A percentile compares a stretch with the other conserved stretches of the same genome.
phyloP scores from a whole-genome alignment of 2,113 vertebrate species.

The Thunnus maccoyii region DNA sequence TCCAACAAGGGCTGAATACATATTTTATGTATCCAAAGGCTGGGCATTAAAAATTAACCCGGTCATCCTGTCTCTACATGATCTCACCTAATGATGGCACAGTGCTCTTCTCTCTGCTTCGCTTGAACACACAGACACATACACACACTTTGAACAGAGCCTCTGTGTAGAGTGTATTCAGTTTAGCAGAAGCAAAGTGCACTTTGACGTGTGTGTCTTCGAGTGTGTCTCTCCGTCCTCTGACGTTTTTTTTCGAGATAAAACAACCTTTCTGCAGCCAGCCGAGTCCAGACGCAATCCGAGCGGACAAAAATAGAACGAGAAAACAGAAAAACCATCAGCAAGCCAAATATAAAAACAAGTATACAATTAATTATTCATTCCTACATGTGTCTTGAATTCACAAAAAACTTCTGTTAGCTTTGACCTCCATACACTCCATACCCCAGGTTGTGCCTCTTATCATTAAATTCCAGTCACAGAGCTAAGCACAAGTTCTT shows the following conservation, averaged over 20 bases:
- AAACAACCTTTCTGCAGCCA: constrained; percentile 19
- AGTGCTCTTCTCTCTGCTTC: constrained; percentile 62
- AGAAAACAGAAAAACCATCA: constrained; percentile 28
- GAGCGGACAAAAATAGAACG: not conserved
- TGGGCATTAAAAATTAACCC: constrained; percentile 78
- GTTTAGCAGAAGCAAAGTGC: constrained; percentile 68
- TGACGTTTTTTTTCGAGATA: constrained; percentile 1
- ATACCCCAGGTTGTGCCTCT: too few relatives aligned
- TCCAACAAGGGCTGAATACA: constrained; percentile 76
- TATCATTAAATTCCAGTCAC: too few relatives aligned
- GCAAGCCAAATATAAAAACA: constrained; percentile 34
- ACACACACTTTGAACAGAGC: constrained; percentile 55
- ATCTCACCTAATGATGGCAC: constrained; percentile 79
- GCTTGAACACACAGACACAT: constrained; percentile 50
- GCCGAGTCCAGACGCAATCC: constrained; percentile 15
- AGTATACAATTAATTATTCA: constrained; percentile 52
- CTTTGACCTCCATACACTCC: not conserved
- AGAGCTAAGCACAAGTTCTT: too few relatives aligned
- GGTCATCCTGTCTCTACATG: constrained; percentile 74
- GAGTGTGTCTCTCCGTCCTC: not conserved
- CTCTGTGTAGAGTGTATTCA: constrained; percentile 19
- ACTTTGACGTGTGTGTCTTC: constrained; percentile 42
- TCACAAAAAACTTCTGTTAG: constrained; percentile 8
- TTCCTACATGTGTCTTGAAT: constrained; percentile 12
- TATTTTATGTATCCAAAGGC: constrained; percentile 80